Percentiles rank a stretch among this genome's conserved stretches.
These are phyloP conservation scores for Acrossocheilus fasciatus DNA, from an alignment of 2,797 vertebrate genomes.

Conservation along the genomic window DNA sequence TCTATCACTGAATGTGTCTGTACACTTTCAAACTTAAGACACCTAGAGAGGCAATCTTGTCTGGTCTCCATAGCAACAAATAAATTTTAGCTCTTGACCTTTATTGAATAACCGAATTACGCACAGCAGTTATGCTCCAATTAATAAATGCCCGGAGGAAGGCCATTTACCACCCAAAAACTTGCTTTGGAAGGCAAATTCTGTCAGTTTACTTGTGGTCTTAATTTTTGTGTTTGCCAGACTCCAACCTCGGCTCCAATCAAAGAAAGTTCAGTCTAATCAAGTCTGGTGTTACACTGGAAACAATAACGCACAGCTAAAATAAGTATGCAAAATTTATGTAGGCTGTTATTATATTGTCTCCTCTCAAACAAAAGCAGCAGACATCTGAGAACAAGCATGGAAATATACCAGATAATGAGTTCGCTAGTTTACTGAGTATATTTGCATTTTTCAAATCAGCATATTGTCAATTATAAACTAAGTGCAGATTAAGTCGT, in stretches of 20 bases:
- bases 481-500: constrained; percentile 10
- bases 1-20: neutral
- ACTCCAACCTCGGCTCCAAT: neutral
- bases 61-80: constrained; percentile 60
- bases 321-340: neutral
- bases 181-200: neutral
- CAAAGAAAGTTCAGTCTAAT: constrained; percentile 31
- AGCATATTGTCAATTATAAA: constrained; percentile 12
- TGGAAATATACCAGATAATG: neutral
- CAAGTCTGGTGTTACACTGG: constrained; percentile 14
- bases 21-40: constrained; percentile 16
- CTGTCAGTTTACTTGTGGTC: neutral
- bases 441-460: constrained; percentile 21
- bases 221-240: neutral
- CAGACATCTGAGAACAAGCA: neutral
- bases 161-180: constrained; percentile 15
- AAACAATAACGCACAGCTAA: constrained; percentile 7
- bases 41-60: constrained; percentile 25
- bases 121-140: constrained; percentile 55
- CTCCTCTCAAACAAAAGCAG: neutral
- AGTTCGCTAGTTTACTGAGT: neutral
- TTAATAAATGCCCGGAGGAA: constrained; percentile 56
- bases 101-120: constrained; percentile 58
- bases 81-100: constrained; percentile 51
- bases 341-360: neutral